These are phyloP conservation scores for Penaeus chinensis DNA, from an alignment of 1,140 invertebrate species.

Conservation along the genomic window DNA sequence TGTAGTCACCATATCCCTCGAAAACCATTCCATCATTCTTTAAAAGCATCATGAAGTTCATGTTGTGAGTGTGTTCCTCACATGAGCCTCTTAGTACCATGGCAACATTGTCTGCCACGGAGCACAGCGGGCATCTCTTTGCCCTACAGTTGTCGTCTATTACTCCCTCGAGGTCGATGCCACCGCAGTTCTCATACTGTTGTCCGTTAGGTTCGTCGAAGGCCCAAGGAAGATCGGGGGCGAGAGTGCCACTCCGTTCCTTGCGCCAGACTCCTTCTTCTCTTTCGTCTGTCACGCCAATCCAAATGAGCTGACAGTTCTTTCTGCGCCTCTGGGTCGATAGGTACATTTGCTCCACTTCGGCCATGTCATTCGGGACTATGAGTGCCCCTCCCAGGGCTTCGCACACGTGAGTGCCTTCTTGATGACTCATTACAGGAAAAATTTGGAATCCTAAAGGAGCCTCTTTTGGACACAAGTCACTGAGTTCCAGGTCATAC, in stretches of 20 bases:
- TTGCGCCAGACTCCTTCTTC: constrained; percentile 47
- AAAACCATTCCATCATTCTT: neutral
- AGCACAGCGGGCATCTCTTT: constrained; percentile 32
- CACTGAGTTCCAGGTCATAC: constrained; percentile 24
- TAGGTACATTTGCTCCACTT: neutral
- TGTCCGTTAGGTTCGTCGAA: constrained; percentile 57
- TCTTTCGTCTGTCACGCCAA: constrained; percentile 40
- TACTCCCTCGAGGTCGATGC: constrained; percentile 38
- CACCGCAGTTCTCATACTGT: constrained; percentile 51
- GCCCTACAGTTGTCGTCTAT: constrained; percentile 50
- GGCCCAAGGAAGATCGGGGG: constrained; percentile 50
- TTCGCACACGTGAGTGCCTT: constrained; percentile 47
- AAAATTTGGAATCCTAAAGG: constrained; percentile 36
- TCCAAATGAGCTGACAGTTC: constrained; percentile 44
- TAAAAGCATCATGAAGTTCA: constrained; percentile 36
- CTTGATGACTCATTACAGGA: constrained; percentile 20
- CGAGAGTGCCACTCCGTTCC: neutral
- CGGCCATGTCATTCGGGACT: constrained; percentile 29
- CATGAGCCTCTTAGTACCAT: constrained; percentile 44
- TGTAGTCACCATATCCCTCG: constrained; percentile 52
- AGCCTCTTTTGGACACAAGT: constrained; percentile 21
- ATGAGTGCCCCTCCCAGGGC: constrained; percentile 44
- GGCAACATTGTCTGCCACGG: constrained; percentile 27
- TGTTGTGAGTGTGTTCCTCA: constrained; percentile 35
- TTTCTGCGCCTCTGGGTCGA: constrained; percentile 1